Percentiles rank a stretch among this genome's conserved stretches.
Conservation (phyloP, 2,888 invertebrate genomes). For the Latrodectus elegans region DNA sequence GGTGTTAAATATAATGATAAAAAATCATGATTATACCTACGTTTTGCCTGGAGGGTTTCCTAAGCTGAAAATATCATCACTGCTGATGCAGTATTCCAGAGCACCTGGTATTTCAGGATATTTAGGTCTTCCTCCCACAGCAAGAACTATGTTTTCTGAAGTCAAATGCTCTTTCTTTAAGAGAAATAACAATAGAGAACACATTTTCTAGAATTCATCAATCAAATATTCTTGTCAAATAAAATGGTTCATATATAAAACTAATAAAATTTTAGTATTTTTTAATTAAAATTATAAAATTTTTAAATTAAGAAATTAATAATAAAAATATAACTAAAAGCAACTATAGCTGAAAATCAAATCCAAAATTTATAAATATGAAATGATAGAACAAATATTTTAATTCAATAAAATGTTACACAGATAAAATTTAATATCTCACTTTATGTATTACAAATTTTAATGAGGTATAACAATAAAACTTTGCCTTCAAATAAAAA, state of each 20-base stretch:
- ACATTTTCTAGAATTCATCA: not conserved
- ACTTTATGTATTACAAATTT: too few species aligned
- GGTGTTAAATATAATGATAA: not conserved
- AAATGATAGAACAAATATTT: too few species aligned
- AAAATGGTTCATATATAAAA: constrained; percentile 76
- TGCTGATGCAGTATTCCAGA: constrained; percentile 77
- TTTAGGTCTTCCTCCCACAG: constrained; percentile 78
- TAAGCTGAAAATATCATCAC: constrained; percentile 79
- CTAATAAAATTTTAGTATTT: constrained; percentile 75
- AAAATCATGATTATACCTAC: constrained; percentile 20
- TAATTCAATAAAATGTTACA: too few species aligned
- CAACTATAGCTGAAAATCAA: too few species aligned
- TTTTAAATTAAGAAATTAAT: too few species aligned
- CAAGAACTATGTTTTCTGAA: constrained; percentile 77
- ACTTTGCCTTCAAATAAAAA: too few species aligned
- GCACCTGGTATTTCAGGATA: constrained; percentile 77
- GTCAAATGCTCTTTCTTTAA: constrained; percentile 74
- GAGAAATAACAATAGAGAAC: not conserved
- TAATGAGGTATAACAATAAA: too few species aligned
- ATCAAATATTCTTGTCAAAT: constrained; percentile 30
- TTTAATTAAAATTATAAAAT: too few species aligned
- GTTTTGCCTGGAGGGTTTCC: constrained; percentile 78
- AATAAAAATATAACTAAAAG: too few species aligned
- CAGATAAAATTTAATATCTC: too few species aligned
- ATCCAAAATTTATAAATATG: too few species aligned